Evolutionary conservation across 2,797 vertebrate genomes (phyloP).

Genomic region (Pantherophis vulpinus): DNA sequence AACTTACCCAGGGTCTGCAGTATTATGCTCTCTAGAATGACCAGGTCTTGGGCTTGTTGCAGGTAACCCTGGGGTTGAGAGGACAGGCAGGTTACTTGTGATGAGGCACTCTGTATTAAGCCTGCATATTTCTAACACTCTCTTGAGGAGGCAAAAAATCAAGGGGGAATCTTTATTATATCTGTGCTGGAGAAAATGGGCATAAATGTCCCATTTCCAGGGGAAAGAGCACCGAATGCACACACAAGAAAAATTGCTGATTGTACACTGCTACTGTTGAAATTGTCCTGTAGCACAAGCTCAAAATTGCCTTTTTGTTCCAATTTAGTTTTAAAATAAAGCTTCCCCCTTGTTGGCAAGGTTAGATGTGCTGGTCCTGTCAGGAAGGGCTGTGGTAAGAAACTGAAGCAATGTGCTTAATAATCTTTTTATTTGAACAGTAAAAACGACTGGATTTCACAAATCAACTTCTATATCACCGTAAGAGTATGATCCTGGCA

Average conservation of each 20-base stretch:
- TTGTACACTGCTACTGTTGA: not conserved
- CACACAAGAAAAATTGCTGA: constrained; percentile 6
- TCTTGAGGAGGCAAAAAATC: constrained; percentile 40
- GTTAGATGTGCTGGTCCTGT: constrained; percentile 20
- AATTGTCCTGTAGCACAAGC: not conserved
- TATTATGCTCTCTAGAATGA: constrained; percentile 98
- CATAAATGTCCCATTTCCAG: constrained; percentile 33
- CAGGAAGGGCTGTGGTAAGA: constrained; percentile 9
- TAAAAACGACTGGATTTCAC: not conserved
- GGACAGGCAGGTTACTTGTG: constrained; percentile 84
- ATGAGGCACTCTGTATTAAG: constrained; percentile 65
- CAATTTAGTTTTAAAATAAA: constrained; percentile 25
- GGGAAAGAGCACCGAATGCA: not conserved
- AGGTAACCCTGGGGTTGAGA: constrained; percentile 92
- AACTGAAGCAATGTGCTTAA: not conserved
- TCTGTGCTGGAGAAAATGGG: constrained; percentile 3
- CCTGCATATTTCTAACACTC: constrained; percentile 55
- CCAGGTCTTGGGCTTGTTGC: constrained; percentile 97
- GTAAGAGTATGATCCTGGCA: constrained; percentile 9
- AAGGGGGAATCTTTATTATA: constrained; percentile 35
- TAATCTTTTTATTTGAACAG: not conserved
- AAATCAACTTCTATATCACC: constrained; percentile 13
- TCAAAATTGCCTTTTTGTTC: not conserved
- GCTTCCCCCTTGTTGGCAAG: constrained; percentile 33
- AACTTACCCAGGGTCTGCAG: constrained; percentile 98